Conservation (phyloP, 2,113 vertebrate genomes). For the Dendrocopos noguchii region DNA sequence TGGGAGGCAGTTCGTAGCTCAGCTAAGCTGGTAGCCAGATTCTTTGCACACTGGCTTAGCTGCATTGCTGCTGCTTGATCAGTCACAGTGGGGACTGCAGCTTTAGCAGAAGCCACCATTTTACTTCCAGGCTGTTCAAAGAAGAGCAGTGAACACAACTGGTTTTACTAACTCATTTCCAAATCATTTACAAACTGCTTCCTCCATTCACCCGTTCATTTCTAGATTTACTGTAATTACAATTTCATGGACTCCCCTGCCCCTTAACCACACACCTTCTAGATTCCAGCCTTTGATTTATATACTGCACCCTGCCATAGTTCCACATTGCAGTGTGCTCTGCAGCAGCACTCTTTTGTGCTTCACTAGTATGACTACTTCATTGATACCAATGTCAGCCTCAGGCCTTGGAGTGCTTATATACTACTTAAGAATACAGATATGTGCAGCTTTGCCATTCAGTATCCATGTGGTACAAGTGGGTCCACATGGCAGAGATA, state of each 20-base stretch:
- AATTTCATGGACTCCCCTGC: not conserved
- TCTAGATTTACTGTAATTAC: not conserved
- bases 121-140: slow-evolving; percentile 91
- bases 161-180: not conserved
- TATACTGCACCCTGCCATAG: not conserved
- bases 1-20: slow-evolving; percentile 93
- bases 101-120: slow-evolving; percentile 96
- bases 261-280: not conserved
- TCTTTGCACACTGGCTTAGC: slow-evolving; percentile 96
- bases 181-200: too few species aligned
- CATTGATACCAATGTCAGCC: not conserved
- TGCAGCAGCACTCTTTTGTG: not conserved
- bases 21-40: slow-evolving; percentile 94
- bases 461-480: not conserved
- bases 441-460: not conserved
- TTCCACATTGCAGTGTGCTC: not conserved
- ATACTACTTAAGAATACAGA: not conserved
- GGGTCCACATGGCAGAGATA: not conserved
- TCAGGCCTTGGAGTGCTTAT: not conserved
- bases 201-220: not conserved
- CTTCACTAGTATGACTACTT: not conserved
- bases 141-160: not conserved
- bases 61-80: slow-evolving; percentile 98
- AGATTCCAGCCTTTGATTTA: not conserved
- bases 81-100: slow-evolving; percentile 92